Base-by-base conservation (phyloP, 1,140 invertebrate genomes). In the Nasonia vitripennis region DNA sequence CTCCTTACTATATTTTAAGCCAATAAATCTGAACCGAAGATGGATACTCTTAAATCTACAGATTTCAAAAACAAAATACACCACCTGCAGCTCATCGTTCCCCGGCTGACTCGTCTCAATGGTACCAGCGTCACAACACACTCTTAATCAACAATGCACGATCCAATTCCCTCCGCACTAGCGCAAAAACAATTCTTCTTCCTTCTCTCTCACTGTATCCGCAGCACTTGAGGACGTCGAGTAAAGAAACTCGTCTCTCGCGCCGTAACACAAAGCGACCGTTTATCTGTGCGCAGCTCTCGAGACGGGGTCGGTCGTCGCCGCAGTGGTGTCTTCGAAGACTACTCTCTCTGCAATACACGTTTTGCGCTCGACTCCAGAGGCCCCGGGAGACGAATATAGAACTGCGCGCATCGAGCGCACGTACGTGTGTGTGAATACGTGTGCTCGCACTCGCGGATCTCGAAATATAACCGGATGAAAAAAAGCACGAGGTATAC, bases 341-440 rank as follows among this genome's bases (percentile, higher is more conserved):
- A 62, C 12, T 27, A 27, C 14, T 20, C 37, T 45, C 41, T 45
- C 41, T 6, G 17, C 17, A 20, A n/a, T 62, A 62, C 17, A 62
- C 55, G 17, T 62, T 62, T n/a, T 7, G 55, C 55, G 20, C 55
- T n/a, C 55, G 55, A 77, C 34, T 78, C 55, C 75, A 51, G 70
- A 71, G 51, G 17, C 27, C 37, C n/a, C n/a, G 48, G 34, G 23
- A 23, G 62, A 84, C 68, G 78, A 84, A 84, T 84, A 84, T 84
- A 84, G 83, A 78, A 48, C 37, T 23, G 68, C 2, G 68, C 17
- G 17, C 27, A 27, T 62, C 31, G 37, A 9, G 51, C n/a, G 31
- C 82, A 79, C n/a, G 12, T 74, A 73, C 77, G 67, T 84, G 77
- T n/a, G 23, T 20, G n/a, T 27, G 9, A 17, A 31, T 12, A 34